These are phyloP conservation scores for Ashinkailepas kermadecensis DNA, from an alignment of 2,888 invertebrate genomes.

Conservation along the genomic window DNA sequence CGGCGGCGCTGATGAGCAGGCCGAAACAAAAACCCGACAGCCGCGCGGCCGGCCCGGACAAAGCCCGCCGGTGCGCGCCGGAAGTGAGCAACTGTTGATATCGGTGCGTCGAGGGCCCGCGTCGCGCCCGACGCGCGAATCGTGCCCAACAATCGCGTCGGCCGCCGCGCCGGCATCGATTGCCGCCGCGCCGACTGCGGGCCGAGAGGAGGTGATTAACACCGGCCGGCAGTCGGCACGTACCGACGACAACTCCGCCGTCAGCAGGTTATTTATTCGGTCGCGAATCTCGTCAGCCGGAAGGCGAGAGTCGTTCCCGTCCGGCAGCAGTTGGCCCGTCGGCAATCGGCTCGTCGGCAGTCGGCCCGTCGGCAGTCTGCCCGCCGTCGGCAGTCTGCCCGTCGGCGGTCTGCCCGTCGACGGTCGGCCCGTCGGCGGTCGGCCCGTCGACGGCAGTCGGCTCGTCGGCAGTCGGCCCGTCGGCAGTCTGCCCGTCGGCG, in stretches of 20 bases:
- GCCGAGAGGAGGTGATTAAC: not conserved
- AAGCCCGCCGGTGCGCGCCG: not conserved
- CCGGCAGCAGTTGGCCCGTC: not conserved
- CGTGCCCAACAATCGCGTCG: not conserved
- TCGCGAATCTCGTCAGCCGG: no score
- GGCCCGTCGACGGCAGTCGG: no score
- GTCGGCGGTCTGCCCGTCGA: no score
- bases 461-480: no score
- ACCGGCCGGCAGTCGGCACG: not conserved
- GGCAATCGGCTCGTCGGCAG: no score
- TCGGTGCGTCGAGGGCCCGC: not conserved
- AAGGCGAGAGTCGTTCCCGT: no score
- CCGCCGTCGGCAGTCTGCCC: no score
- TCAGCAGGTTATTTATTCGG: not conserved
- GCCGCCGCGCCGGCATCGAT: not conserved
- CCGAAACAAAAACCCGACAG: slow-evolving; percentile 4
- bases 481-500: no score
- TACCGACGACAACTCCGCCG: not conserved
- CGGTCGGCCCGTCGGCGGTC: no score
- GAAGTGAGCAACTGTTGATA: slow-evolving; percentile 16
- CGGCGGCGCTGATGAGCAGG: not conserved
- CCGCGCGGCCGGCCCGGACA: not conserved
- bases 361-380: no score
- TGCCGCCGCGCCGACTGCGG: not conserved
- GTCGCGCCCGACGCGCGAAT: not conserved